Evolutionary conservation across 2,888 invertebrate genomes (phyloP), one percentile per base, ranked within the genome.

Genomic region (Pammene fasciana): DNA sequence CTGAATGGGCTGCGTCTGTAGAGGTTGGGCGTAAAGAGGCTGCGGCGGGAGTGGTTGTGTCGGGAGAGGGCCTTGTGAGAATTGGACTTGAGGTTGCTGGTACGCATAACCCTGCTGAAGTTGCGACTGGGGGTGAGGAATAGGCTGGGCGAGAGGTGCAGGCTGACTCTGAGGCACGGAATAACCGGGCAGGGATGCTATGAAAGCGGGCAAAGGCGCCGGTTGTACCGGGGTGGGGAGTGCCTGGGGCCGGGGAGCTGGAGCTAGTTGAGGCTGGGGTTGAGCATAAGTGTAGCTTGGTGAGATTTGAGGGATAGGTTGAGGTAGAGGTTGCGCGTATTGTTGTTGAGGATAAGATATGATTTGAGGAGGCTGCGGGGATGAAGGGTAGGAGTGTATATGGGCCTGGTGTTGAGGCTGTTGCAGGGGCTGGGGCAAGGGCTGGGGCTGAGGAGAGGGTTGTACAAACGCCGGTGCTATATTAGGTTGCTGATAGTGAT

Each of bases 401-500:
- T 66, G 66, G 11, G 41, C 18, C 18, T 26, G 57, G 26, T 43
- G 57, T 9, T 43, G 70, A 38, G 62, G n/a, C n/a, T n/a, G n/a
- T n/a, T n/a, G n/a, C n/a, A n/a, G n/a, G n/a, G 11, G 46, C 46
- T 46, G 46, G 5, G 9, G 10, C 50, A 18, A 16, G 16, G 50
- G 50, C 26, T 70, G 65, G 8, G 55, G 66, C 14, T 66, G 68
- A 6, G 65, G 67, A 14, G 71, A 64, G 0, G 75, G 77, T 57
- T 81, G 81, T 5, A 78, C 73, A 57, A 75, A 79, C 36, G 73
- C 72, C 4, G 79, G 83, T 6, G 70, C 75, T 36, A 75, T 73
- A 59, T 66, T 79, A 0, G 85, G 86, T 52, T 78, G 82, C 59
- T 77, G 82, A 65, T 84, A 85, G 56, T 82, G 78, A 74, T 85